Conservation (phyloP, 2,113 vertebrate genomes). For the Crotalus horridus region DNA sequence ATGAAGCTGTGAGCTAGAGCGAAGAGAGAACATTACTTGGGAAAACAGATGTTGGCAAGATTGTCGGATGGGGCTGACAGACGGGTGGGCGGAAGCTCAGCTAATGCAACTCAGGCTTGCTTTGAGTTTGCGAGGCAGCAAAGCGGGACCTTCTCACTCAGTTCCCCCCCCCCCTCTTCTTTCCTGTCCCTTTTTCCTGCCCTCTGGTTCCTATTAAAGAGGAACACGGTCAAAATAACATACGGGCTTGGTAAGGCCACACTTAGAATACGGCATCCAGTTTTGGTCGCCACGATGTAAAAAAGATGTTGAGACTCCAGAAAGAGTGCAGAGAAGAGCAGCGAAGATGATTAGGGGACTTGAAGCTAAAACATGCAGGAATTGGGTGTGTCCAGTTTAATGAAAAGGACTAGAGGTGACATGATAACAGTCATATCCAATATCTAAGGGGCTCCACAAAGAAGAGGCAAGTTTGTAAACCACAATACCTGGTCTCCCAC, state of each 20-base stretch:
- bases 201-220: not conserved
- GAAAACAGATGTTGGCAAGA: slow-evolving; percentile 23
- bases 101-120: not conserved
- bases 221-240: not conserved
- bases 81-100: not conserved
- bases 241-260: not conserved
- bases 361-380: not conserved
- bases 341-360: not conserved
- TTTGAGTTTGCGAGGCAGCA: not conserved
- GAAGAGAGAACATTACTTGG: not conserved
- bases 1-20: not conserved
- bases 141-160: too few relatives aligned
- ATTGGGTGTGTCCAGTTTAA: too few relatives aligned
- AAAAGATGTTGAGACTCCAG: not conserved
- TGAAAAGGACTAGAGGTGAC: too few relatives aligned
- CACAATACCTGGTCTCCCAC: too few relatives aligned
- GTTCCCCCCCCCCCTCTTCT: too few relatives aligned
- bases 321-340: not conserved
- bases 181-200: not conserved
- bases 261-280: not conserved
- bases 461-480: too few relatives aligned
- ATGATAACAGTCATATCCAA: too few relatives aligned
- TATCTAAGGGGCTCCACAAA: too few relatives aligned
- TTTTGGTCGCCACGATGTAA: not conserved
- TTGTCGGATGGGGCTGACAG: not conserved